Percentiles rank a stretch among this genome's conserved stretches.
These are phyloP conservation scores for Branchellion lobata DNA, from an alignment of 2,888 invertebrate genomes.

Conservation along the genomic window DNA sequence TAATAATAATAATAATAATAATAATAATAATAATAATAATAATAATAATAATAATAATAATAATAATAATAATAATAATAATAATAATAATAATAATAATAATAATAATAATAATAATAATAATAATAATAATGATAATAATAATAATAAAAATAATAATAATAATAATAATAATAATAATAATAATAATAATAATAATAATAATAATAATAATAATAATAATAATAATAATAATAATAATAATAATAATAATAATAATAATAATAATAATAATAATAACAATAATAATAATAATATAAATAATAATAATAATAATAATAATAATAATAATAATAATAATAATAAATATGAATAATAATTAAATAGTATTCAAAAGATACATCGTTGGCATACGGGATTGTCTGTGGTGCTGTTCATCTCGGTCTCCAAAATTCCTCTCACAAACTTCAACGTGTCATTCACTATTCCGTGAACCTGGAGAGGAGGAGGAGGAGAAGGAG, in stretches of 20 bases:
- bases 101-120: background rate
- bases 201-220: background rate
- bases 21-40: background rate
- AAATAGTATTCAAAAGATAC: slow-evolving; percentile 47
- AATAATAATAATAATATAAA: background rate
- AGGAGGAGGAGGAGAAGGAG: background rate
- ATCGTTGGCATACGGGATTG: slow-evolving; percentile 70
- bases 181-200: no score
- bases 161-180: background rate
- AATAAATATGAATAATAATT: background rate
- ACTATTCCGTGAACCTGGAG: slow-evolving; percentile 63
- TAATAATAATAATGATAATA: background rate
- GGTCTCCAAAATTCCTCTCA: slow-evolving; percentile 66
- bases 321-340: background rate
- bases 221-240: background rate
- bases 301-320: slow-evolving; percentile 1
- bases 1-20: background rate
- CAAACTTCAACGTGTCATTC: slow-evolving; percentile 71
- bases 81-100: background rate
- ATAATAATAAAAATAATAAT: background rate
- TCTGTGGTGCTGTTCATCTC: slow-evolving; percentile 73
- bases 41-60: background rate
- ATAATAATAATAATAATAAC: background rate
- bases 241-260: background rate
- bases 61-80: background rate